Conservation (phyloP, 1,140 invertebrate genomes). For the Parapsyche elsis region DNA sequence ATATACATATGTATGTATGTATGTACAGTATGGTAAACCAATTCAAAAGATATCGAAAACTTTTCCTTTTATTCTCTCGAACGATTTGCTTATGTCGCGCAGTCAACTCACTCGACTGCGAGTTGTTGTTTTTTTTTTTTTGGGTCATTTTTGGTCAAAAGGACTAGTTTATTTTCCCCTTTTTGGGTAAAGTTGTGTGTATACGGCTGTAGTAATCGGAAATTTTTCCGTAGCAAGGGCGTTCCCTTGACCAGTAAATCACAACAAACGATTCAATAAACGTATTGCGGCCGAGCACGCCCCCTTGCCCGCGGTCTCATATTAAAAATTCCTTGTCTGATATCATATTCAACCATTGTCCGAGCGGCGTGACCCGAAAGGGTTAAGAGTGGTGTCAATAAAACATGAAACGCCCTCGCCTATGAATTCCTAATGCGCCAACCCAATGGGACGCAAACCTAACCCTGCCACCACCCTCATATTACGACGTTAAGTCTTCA, state of each 20-base stretch:
- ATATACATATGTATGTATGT: neutral
- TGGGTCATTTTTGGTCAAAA: too few relatives aligned
- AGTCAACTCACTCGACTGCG: too few relatives aligned
- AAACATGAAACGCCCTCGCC: conserved; percentile 34
- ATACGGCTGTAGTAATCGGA: neutral
- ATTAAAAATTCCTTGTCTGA: conserved; percentile 43
- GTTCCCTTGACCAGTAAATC: conserved; percentile 38
- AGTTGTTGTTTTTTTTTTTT: too few relatives aligned
- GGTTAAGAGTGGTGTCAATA: conserved; percentile 42
- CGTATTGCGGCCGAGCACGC: conserved; percentile 39
- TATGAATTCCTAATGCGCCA: conserved; percentile 35
- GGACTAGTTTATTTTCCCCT: too few relatives aligned
- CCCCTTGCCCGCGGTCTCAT: neutral
- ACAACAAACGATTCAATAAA: conserved; percentile 42
- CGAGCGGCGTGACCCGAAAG: conserved; percentile 39
- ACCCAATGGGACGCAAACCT: conserved; percentile 29
- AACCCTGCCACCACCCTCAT: neutral
- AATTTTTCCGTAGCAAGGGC: conserved; percentile 2
- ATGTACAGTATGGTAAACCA: neutral
- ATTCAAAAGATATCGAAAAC: too few relatives aligned
- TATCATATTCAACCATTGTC: conserved; percentile 48
- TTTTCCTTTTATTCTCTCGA: too few relatives aligned
- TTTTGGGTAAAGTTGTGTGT: too few relatives aligned
- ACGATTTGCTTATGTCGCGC: too few relatives aligned
- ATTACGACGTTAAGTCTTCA: conserved; percentile 14